phyloP scores from a whole-genome alignment of 2,888 invertebrate genomes.

The Bibio marci region DNA sequence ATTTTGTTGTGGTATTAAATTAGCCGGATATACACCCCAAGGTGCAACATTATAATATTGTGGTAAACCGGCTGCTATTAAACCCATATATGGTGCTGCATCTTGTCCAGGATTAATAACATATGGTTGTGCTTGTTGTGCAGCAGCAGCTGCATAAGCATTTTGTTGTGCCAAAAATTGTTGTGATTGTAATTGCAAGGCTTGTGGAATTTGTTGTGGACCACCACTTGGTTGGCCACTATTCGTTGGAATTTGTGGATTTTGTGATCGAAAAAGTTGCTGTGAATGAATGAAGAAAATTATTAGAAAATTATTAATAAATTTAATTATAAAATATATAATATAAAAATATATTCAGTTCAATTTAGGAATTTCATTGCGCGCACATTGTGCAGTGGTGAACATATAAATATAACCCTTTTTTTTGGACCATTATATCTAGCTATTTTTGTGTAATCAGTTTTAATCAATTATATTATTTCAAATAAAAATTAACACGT shows the following conservation, averaged over 20 bases:
- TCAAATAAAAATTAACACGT: no score
- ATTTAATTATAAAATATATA: no score
- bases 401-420: no score
- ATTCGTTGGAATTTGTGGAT: constrained; percentile 51
- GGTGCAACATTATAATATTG: constrained; percentile 87
- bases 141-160: constrained; percentile 43
- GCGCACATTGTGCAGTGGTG: no score
- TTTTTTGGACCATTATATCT: no score
- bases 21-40: constrained; percentile 83
- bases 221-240: constrained; percentile 45
- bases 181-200: constrained; percentile 61
- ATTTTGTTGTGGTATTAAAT: constrained; percentile 49
- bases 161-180: constrained; percentile 60
- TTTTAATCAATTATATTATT: no score
- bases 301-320: no score
- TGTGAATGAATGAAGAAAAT: constrained; percentile 32
- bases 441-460: no score
- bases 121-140: constrained; percentile 62
- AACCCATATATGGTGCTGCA: constrained; percentile 51
- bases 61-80: constrained; percentile 68
- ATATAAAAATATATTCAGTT: no score
- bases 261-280: constrained; percentile 83
- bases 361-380: no score
- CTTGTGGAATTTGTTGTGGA: constrained; percentile 41
- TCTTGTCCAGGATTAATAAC: constrained; percentile 70